phyloP scores from a whole-genome alignment of 2,888 invertebrate genomes.

The Cremastobaeus sp. region DNA sequence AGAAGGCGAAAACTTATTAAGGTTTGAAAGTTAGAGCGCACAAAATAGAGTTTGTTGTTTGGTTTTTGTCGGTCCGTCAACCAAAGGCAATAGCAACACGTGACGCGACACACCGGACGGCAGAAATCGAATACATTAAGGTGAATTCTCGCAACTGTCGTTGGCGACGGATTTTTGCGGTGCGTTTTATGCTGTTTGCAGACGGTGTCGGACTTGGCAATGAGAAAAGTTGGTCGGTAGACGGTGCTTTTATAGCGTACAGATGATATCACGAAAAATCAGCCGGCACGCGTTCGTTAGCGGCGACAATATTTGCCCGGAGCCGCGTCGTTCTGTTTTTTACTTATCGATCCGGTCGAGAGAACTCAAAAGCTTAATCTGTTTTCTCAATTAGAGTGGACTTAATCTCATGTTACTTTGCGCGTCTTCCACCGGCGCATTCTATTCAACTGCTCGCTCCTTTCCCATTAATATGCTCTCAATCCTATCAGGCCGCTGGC shows the following conservation, averaged over 20 bases:
- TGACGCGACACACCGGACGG: constrained; percentile 22
- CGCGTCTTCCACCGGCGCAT: constrained; percentile 27
- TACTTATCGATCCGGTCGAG: not conserved
- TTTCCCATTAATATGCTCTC: constrained; percentile 58
- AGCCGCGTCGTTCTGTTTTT: not conserved
- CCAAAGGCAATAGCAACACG: constrained; percentile 65
- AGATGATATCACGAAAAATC: constrained; percentile 3
- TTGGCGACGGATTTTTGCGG: constrained; percentile 33
- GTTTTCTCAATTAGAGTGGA: constrained; percentile 34
- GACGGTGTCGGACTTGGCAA: constrained; percentile 19
- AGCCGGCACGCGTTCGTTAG: not conserved
- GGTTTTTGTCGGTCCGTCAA: constrained; percentile 37
- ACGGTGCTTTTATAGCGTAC: constrained; percentile 12
- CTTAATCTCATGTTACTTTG: constrained; percentile 49
- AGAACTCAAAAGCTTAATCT: constrained; percentile 41
- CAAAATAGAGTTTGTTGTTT: constrained; percentile 40
- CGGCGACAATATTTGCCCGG: not conserved
- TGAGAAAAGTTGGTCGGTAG: constrained; percentile 53
- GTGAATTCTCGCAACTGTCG: constrained; percentile 47
- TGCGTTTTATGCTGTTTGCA: constrained; percentile 12
- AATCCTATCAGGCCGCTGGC: constrained; percentile 43
- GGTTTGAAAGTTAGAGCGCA: constrained; percentile 2
- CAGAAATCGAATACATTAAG: constrained; percentile 51
- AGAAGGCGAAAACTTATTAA: constrained; percentile 1
- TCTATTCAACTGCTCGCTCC: constrained; percentile 37